A percentile compares a stretch with the other conserved stretches of the same genome.
These are phyloP conservation scores for Perdita meconis DNA, from an alignment of 2,888 invertebrate species.

Conservation along the genomic window DNA sequence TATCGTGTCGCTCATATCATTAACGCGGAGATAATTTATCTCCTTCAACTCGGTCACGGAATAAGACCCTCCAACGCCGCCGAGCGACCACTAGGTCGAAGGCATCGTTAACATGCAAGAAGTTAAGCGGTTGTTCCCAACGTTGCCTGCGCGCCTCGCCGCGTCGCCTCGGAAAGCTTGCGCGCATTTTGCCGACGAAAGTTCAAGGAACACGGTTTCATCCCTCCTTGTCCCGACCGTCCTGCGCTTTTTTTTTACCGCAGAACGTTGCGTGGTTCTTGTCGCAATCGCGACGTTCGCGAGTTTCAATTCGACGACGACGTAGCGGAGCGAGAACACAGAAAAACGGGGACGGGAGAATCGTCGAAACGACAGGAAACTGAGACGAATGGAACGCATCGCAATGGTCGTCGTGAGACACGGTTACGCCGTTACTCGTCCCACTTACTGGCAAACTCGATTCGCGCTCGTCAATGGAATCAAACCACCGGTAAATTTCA, in stretches of 20 bases:
- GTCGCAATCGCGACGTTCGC: not conserved
- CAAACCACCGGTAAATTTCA: conserved; percentile 49
- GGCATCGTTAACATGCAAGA: too few species aligned
- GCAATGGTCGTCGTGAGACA: conserved; percentile 20
- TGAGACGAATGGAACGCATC: conserved; percentile 31
- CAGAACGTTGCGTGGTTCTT: not conserved
- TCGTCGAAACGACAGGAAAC: conserved; percentile 31
- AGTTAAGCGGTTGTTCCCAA: too few species aligned
- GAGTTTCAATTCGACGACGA: not conserved
- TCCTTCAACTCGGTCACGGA: not conserved
- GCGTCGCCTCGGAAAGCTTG: too few species aligned
- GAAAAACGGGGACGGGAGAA: conserved; percentile 19
- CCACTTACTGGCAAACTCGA: conserved; percentile 48
- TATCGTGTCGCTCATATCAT: not conserved
- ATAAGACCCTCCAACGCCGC: too few species aligned
- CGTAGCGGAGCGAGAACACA: conserved; percentile 5
- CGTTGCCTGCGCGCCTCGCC: too few species aligned
- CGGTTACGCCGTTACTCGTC: conserved; percentile 51
- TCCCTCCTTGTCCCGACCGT: too few species aligned
- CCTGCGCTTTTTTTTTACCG: not conserved
- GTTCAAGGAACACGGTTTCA: too few species aligned
- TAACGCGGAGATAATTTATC: not conserved
- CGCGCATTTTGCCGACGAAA: too few species aligned
- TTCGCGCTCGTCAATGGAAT: conserved; percentile 46
- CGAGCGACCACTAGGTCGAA: too few species aligned